These are phyloP conservation scores for Astyanax mexicanus DNA, from an alignment of 2,797 vertebrate genomes.

Conservation along the genomic window DNA sequence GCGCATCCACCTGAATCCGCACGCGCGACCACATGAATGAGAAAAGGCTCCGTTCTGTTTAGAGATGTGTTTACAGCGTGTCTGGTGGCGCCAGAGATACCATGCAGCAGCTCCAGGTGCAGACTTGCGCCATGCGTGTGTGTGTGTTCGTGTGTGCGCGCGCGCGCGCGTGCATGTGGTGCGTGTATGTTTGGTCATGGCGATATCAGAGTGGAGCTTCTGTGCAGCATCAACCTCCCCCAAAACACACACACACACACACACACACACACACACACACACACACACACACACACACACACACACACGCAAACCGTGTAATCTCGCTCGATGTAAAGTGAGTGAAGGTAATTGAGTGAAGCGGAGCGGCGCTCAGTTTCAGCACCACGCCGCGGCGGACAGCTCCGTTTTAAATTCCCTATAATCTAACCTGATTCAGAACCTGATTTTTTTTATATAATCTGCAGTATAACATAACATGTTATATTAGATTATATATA, in stretches of 20 bases:
- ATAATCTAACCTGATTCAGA: too few relatives aligned
- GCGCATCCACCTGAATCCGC: too few relatives aligned
- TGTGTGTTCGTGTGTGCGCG: not conserved
- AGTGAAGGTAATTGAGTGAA: constrained; percentile 39
- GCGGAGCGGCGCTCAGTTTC: constrained; percentile 11
- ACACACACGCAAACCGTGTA: constrained; percentile 17
- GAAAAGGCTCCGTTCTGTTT: not conserved
- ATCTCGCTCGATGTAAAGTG: constrained; percentile 37
- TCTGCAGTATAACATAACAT: too few relatives aligned
- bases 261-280: not conserved
- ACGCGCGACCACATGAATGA: constrained; percentile 10
- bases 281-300: not conserved
- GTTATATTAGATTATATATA: too few relatives aligned
- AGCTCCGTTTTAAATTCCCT: too few relatives aligned
- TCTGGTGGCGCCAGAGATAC: not conserved
- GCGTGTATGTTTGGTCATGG: not conserved
- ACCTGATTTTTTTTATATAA: too few relatives aligned
- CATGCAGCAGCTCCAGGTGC: constrained; percentile 27
- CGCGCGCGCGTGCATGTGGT: not conserved
- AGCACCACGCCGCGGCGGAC: too few relatives aligned
- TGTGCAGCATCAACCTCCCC: not conserved
- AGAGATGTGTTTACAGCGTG: constrained; percentile 14
- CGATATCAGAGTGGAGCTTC: not conserved
- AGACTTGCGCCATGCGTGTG: constrained; percentile 11
- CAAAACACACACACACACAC: not conserved